Percentiles rank a stretch among this genome's conserved stretches.
phyloP scores from a whole-genome alignment of 2,797 vertebrate species.

The Eremophila alpestris region DNA sequence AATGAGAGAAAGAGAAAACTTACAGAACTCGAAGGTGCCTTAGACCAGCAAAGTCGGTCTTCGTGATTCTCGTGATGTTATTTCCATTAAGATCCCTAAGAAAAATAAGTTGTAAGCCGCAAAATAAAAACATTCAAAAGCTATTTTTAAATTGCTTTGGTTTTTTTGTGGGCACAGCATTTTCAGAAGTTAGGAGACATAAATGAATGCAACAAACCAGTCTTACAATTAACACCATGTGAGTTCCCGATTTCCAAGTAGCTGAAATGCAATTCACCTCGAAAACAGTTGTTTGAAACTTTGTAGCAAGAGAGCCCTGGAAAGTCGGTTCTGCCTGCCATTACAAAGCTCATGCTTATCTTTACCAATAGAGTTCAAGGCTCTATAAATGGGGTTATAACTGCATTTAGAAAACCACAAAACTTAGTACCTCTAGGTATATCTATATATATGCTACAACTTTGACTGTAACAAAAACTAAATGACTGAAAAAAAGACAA shows the following conservation, averaged over 20 bases:
- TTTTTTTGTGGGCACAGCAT: neutral
- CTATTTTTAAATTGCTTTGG: neutral
- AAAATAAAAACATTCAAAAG: constrained; percentile 55
- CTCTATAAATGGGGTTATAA: neutral
- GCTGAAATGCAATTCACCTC: neutral
- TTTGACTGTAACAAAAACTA: neutral
- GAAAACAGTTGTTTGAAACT: neutral
- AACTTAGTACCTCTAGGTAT: no score
- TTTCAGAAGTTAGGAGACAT: neutral
- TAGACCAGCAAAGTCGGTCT: constrained; percentile 93
- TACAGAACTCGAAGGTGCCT: constrained; percentile 95
- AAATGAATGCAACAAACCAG: neutral
- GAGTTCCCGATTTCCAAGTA: neutral
- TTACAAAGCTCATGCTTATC: neutral
- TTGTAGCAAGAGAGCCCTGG: neutral
- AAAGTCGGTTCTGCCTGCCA: neutral
- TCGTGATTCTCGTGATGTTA: constrained; percentile 97
- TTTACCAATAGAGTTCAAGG: neutral
- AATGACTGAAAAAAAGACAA: neutral
- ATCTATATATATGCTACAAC: neutral
- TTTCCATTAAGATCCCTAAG: constrained; percentile 96
- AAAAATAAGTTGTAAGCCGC: constrained; percentile 62
- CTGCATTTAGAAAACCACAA: neutral
- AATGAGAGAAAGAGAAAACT: constrained; percentile 73
- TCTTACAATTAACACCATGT: neutral